Conservation (phyloP, 2,113 vertebrate genomes). For the Alexandromys fortis region DNA sequence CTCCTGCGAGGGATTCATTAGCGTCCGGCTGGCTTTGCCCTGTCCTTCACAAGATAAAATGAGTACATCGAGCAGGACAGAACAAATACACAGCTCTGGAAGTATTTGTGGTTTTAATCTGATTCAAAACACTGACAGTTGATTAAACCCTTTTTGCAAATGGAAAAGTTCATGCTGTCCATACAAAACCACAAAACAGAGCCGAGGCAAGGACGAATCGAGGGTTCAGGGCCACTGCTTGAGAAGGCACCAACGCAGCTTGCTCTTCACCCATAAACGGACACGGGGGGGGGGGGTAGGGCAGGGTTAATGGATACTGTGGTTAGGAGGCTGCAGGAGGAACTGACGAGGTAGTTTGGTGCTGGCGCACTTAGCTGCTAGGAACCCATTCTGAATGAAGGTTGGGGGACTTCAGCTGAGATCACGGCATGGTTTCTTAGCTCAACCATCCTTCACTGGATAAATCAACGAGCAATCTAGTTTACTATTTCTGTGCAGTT, state of each 20-base stretch:
- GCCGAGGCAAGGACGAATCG: slow-evolving; percentile 43
- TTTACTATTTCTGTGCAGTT: neutral
- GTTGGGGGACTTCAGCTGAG: slow-evolving; percentile 12
- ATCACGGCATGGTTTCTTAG: neutral
- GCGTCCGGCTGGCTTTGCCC: slow-evolving; percentile 48
- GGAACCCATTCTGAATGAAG: neutral
- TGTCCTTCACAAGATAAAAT: slow-evolving; percentile 68
- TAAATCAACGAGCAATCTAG: neutral
- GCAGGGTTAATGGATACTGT: neutral
- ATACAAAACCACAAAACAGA: slow-evolving; percentile 38
- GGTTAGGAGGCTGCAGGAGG: slow-evolving; percentile 1
- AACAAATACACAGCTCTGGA: slow-evolving; percentile 75
- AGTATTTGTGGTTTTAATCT: slow-evolving; percentile 76
- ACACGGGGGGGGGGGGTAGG: neutral
- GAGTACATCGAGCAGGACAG: slow-evolving; percentile 54
- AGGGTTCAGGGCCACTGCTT: neutral
- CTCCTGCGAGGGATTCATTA: slow-evolving; percentile 70
- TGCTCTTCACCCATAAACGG: neutral
- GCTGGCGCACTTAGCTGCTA: neutral
- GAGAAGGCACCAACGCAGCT: neutral
- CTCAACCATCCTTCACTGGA: neutral
- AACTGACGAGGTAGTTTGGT: neutral
- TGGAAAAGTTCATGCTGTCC: slow-evolving; percentile 57
- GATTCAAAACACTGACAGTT: slow-evolving; percentile 74
- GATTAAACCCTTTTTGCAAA: slow-evolving; percentile 69